Conservation (phyloP, 1,140 invertebrate genomes). For the Piezodorus guildinii region DNA sequence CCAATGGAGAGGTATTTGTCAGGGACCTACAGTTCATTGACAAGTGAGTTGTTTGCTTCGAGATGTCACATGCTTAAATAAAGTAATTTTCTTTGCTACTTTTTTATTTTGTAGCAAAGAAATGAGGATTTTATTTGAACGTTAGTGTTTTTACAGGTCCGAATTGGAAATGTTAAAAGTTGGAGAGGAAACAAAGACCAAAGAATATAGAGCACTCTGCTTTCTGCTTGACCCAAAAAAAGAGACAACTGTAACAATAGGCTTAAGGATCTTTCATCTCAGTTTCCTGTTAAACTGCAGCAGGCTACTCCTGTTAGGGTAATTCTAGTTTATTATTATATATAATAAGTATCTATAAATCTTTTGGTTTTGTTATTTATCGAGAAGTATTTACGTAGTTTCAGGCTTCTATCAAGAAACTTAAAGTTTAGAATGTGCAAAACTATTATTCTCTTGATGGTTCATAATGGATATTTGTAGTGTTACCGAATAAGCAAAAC, state of each 20-base stretch:
- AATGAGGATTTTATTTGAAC: background rate
- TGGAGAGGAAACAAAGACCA: constrained; percentile 76
- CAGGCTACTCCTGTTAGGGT: constrained; percentile 79
- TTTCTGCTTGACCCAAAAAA: constrained; percentile 36
- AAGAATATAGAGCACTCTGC: constrained; percentile 72
- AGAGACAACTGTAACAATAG: constrained; percentile 29
- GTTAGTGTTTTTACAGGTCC: constrained; percentile 39
- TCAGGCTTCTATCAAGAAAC: too few species aligned
- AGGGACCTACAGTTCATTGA: constrained; percentile 50
- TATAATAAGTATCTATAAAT: too few species aligned
- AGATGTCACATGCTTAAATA: background rate
- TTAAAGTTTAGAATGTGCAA: too few species aligned
- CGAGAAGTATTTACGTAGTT: too few species aligned
- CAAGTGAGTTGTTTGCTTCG: constrained; percentile 37
- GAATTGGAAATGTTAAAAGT: constrained; percentile 47
- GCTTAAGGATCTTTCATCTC: constrained; percentile 40
- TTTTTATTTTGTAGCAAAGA: too few species aligned
- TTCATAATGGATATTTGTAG: too few species aligned
- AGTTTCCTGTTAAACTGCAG: constrained; percentile 40
- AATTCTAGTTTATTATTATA: background rate
- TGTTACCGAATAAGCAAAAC: too few species aligned
- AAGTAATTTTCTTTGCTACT: background rate
- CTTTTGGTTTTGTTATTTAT: too few species aligned
- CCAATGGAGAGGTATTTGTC: constrained; percentile 46
- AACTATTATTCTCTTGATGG: too few species aligned